Evolutionary conservation across 2,797 vertebrate genomes (phyloP), one percentile per base, ranked within the genome.

Genomic region (Hippopotamyrus pictus): DNA sequence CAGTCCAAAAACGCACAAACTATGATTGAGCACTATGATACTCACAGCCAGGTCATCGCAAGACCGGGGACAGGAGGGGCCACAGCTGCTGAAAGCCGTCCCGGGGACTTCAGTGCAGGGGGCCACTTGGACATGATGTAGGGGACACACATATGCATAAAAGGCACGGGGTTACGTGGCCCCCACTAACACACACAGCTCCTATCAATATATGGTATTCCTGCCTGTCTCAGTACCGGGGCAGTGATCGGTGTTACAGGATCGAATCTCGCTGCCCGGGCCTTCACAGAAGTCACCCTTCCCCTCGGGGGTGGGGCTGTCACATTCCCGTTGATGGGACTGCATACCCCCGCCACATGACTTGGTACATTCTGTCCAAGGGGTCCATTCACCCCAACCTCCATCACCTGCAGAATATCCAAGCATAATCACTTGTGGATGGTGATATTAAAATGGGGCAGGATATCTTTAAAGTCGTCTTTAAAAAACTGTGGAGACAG

Each of bases 201-300:
- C 25, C 17, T 3, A 37, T 25, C 25, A 51, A 51, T 17, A 33
- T 54, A 53, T 4, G 9, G 25, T 33, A 86, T 51, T 19, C 8
- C 54, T 85, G 19, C 12, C 25, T 89, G 54, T 3, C 29, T 22
- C 54, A 3, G 1, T 90, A 97, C 97, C 97, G 94, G 96, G 96
- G 89, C 97, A 98, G 6, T 95, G 95, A 54, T 93, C 88, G 0
- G 92, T 93, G 93, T 94, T 95, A 90, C 98, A 98, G 62, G 92
- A 65, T 1, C 90, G 90, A 65, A 96, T 92, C 89, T 97, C 96
- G 0, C 95, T 94, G 33, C 92, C 94, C 17, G 94, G 94, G 0
- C 97, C 97, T 91, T 98, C 97, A 1, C 97, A 98, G 93, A 96
- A 97, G 88, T 96, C 94, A 5, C 97, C 97, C 0, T 94, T 94